A percentile compares a stretch with the other conserved stretches of the same genome.
phyloP scores from a whole-genome alignment of 2,797 vertebrate genomes.

The Crenuchus spilurus region DNA sequence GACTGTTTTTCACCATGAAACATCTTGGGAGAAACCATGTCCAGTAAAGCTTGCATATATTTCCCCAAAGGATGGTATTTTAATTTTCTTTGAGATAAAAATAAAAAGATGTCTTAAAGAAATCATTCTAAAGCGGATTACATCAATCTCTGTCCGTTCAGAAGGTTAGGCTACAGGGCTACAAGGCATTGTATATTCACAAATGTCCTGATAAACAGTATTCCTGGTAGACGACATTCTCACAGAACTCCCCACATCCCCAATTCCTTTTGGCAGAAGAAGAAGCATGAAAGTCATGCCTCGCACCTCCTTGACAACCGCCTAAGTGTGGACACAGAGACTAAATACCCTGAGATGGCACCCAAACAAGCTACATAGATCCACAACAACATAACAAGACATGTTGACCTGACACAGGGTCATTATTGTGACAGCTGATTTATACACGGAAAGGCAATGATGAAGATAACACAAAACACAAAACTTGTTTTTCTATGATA shows the following conservation, averaged over 20 bases:
- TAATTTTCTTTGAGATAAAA: background rate
- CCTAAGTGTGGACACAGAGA: constrained; percentile 33
- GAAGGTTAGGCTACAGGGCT: background rate
- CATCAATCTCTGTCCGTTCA: background rate
- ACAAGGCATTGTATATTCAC: constrained; percentile 8
- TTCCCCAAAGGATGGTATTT: constrained; percentile 3
- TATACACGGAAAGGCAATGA: background rate
- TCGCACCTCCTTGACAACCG: constrained; percentile 40
- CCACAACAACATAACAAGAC: constrained; percentile 1
- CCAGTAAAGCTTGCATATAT: background rate
- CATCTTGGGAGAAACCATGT: constrained; percentile 21
- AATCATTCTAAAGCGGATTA: background rate
- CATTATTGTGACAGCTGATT: background rate
- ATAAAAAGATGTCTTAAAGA: background rate
- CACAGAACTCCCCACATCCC: constrained; percentile 17
- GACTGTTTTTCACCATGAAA: constrained; percentile 22
- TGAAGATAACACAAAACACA: too few species aligned
- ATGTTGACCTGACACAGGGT: background rate
- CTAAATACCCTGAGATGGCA: constrained; percentile 29
- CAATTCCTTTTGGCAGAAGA: constrained; percentile 38
- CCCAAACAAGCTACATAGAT: constrained; percentile 1
- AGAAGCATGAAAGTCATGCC: constrained; percentile 34
- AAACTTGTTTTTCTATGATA: background rate
- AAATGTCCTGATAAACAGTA: constrained; percentile 12
- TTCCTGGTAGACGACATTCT: constrained; percentile 36